phyloP scores from a whole-genome alignment of 2,888 invertebrate species.

The Bellardia bayeri region DNA sequence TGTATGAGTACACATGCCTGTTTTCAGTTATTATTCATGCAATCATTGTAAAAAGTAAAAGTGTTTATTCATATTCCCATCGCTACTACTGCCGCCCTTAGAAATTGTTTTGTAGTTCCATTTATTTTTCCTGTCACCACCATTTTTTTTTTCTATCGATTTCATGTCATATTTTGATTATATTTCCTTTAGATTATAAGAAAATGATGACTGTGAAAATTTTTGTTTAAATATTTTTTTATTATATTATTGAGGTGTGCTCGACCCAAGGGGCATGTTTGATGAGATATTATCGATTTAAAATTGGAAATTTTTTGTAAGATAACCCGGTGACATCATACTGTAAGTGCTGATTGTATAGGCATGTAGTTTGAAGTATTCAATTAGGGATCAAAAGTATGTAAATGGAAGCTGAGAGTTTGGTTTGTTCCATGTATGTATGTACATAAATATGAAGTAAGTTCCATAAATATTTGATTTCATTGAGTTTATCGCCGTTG shows the following conservation, averaged over 20 bases:
- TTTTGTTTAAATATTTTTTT: background rate
- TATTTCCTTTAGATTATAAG: constrained; percentile 43
- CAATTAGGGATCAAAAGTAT: too few relatives aligned
- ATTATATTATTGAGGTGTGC: constrained; percentile 4
- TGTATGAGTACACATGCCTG: constrained; percentile 33
- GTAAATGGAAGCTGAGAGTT: too few relatives aligned
- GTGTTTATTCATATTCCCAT: constrained; percentile 66
- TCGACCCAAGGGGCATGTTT: background rate
- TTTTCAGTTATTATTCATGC: background rate
- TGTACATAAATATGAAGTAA: too few relatives aligned
- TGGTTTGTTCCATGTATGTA: too few relatives aligned
- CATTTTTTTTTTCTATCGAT: constrained; percentile 20
- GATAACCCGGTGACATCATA: background rate
- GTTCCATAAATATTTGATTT: too few relatives aligned
- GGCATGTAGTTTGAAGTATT: too few relatives aligned
- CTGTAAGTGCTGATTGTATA: background rate
- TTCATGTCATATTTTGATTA: constrained; percentile 44
- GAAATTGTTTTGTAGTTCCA: background rate
- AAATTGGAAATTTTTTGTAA: too few relatives aligned
- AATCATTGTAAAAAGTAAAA: constrained; percentile 34
- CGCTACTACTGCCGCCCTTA: constrained; percentile 7
- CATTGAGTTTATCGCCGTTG: too few relatives aligned
- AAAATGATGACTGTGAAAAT: constrained; percentile 54
- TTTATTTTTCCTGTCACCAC: constrained; percentile 29
- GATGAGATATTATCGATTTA: background rate